A percentile compares a stretch with the other conserved stretches of the same genome.
These are phyloP conservation scores for Stichopus horrens DNA, from an alignment of 53 echinoderm and acorn worm genomes.

Conservation along the genomic window DNA sequence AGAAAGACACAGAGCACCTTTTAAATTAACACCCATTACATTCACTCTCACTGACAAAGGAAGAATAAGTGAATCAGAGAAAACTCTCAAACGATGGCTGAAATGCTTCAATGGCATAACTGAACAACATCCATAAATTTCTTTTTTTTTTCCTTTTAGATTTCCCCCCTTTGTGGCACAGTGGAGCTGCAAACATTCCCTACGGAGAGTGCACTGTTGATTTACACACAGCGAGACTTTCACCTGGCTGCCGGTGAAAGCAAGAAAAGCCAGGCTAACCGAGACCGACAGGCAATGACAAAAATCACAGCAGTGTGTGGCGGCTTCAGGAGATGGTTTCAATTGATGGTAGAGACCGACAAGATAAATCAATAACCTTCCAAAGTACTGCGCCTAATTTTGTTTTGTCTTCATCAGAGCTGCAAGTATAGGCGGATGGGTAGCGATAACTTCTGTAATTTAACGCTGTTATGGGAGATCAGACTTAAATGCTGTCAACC, in stretches of 20 bases:
- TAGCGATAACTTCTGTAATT: not conserved
- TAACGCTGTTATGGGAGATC: constrained; percentile 1
- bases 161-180: too few species aligned
- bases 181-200: not conserved
- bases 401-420: not conserved
- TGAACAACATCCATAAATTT: constrained; percentile 14
- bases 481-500: not conserved
- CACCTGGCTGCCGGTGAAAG: not conserved
- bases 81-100: not conserved
- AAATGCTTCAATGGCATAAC: not conserved
- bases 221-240: constrained; percentile 29
- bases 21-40: constrained; percentile 2
- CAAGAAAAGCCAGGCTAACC: not conserved
- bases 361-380: constrained; percentile 14
- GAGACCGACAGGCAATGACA: not conserved
- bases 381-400: constrained; percentile 1
- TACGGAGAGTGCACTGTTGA: not conserved
- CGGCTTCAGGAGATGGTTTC: not conserved
- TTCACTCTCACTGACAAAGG: not conserved
- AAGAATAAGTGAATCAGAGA: not conserved
- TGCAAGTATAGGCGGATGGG: not conserved
- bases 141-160: too few species aligned
- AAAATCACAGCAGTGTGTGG: not conserved
- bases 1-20: not conserved
- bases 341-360: not conserved